phyloP scores from a whole-genome alignment of 2,888 invertebrate genomes.

The Epirrhoe tristata region DNA sequence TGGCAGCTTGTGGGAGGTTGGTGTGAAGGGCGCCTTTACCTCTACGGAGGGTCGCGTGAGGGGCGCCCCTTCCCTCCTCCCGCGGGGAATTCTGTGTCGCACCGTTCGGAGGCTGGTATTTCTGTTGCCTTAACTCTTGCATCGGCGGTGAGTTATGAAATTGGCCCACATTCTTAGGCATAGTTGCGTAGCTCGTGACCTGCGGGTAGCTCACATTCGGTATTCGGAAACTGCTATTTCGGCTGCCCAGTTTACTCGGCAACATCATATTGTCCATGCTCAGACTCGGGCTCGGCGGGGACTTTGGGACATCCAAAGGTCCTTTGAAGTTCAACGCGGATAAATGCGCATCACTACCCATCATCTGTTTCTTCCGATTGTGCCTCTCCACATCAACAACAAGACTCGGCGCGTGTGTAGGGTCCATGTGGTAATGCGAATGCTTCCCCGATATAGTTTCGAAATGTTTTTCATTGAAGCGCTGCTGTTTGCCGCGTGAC shows the following conservation, averaged over 20 bases:
- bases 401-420: constrained; percentile 91
- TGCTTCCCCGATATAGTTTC: constrained; percentile 92
- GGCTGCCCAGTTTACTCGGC: constrained; percentile 82
- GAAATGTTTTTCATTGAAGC: constrained; percentile 89
- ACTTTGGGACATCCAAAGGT: constrained; percentile 83
- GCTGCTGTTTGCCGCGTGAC: constrained; percentile 88
- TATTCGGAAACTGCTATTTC: constrained; percentile 78
- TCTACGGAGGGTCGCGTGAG: constrained; percentile 76
- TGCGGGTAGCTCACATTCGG: constrained; percentile 78
- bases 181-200: constrained; percentile 81
- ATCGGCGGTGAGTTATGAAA: constrained; percentile 80
- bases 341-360: constrained; percentile 82
- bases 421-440: constrained; percentile 91
- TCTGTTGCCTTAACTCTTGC: constrained; percentile 85
- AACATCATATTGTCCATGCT: constrained; percentile 84
- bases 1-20: constrained; percentile 92
- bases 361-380: constrained; percentile 74
- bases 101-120: constrained; percentile 86
- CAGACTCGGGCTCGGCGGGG: constrained; percentile 87
- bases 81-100: constrained; percentile 75
- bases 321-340: constrained; percentile 85
- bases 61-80: constrained; percentile 62
- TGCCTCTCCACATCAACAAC: constrained; percentile 92
- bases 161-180: constrained; percentile 86
- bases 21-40: constrained; percentile 81